Base-by-base conservation (phyloP, 2,888 invertebrate species). In the Asteroscopus sphinx region DNA sequence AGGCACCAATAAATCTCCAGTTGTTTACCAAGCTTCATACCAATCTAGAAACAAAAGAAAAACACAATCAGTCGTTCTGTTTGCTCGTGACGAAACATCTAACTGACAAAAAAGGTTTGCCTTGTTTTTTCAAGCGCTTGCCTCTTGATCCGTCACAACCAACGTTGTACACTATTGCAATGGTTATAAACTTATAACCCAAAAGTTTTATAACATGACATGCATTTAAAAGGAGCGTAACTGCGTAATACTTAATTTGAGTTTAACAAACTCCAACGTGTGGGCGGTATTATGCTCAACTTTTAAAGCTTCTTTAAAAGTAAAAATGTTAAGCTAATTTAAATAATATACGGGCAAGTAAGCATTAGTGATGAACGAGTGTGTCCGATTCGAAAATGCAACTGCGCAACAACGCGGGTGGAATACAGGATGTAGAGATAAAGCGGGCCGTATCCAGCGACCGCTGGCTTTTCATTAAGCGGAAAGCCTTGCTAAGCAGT, bases 381-480 rank as follows among this genome's bases (percentile, higher is more conserved):
- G 56, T 42, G 33, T 46, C 56, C 33, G 51, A 67, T 57, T 63
- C 26, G 51, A 60, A 71, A 72, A 66, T 55, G 59, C 65, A 73
- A 69, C 69, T 51, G 55, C 54, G 63, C 53, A 44, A 39, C 39
- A 51, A 35, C 45, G 40, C 48, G 26, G 13, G 37, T 37, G 17
- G 45, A 71, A 71, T 61, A 56, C 49, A 64, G 58, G 40, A 54
- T 66, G 32, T 16, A 52, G 56, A 48, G 67, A 62, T n/a, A 55
- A 67, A 70, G 45, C 51, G 52, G 45, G 52, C 40, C 46, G 25
- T 52, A 61, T 64, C 45, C 41, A 45, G 26, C 42, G 45, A 39
- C 65, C 64, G 40, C 69, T 56, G 62, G 64, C 79, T 71, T 79
- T 81, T 76, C 77, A 76, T 77, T 80, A 70, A 67, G 62, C 61